A percentile compares a stretch with the other conserved stretches of the same genome.
These are phyloP conservation scores for Aurelia coerulea DNA, from an alignment of 30 jellyfish, hydroid and myxozoan genomes.

Conservation along the genomic window DNA sequence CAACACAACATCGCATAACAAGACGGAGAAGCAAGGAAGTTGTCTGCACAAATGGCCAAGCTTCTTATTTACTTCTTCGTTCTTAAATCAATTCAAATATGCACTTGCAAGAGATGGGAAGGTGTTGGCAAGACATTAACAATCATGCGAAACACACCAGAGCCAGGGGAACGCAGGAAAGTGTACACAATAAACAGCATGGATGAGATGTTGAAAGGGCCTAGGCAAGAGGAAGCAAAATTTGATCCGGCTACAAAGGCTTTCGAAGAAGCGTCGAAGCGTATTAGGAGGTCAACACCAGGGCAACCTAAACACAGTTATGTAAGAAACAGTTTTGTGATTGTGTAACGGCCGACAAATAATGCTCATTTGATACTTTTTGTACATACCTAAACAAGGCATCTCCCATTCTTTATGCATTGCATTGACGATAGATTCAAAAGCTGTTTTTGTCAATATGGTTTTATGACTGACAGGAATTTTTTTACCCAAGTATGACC, in stretches of 20 bases:
- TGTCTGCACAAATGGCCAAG: too few relatives aligned
- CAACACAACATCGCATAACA: too few relatives aligned
- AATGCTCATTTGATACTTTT: too few relatives aligned
- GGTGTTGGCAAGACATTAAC: constrained; percentile 52
- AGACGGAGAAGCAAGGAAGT: too few relatives aligned
- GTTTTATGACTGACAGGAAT: too few relatives aligned
- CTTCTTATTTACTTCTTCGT: too few relatives aligned
- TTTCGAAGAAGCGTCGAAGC: constrained; percentile 53
- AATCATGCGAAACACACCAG: constrained; percentile 19
- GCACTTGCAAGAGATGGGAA: constrained; percentile 50
- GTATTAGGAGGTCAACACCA: constrained; percentile 38
- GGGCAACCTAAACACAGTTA: constrained; percentile 10
- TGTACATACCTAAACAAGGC: too few relatives aligned
- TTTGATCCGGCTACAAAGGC: constrained; percentile 12
- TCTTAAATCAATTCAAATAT: neutral
- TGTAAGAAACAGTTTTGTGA: neutral
- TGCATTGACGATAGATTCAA: too few relatives aligned
- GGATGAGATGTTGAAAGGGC: constrained; percentile 55
- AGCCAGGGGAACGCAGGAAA: constrained; percentile 36
- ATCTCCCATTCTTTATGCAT: too few relatives aligned
- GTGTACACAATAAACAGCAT: constrained; percentile 32
- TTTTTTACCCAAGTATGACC: too few relatives aligned
- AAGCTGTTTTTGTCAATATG: too few relatives aligned
- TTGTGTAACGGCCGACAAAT: neutral
- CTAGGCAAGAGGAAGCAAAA: constrained; percentile 32